Evolutionary conservation across 35 echinoderm and acorn worm genomes (phyloP), one percentile per base, ranked within the genome.

Genomic region (Heliocidaris tuberculata): DNA sequence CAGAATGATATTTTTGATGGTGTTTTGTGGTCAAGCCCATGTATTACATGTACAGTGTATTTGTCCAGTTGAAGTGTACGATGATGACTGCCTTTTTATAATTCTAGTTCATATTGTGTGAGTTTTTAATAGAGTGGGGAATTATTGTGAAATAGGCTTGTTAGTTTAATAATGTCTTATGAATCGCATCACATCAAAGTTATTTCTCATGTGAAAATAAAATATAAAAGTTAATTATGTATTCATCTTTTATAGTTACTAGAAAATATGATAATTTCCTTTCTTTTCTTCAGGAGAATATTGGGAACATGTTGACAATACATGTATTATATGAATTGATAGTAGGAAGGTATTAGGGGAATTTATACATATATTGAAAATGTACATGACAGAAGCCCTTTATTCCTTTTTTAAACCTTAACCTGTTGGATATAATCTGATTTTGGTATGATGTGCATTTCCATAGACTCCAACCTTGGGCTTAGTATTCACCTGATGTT

Each of bases 1-100:
- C 65, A 78, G 65, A 78, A 56, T 13, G 65, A 78, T 78, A 78
- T 78, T 78, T 78, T 78, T 78, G 65, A 78, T 78, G 65, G 65
- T 19, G 17, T 21, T 78, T 78, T 78, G 21, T 78, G 19, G 65
- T 78, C 21, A 56, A 56, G 52, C 11, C 15, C 10, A 78, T 78
- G 24, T 24, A 19, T 71, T 16, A n/a, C n/a, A n/a, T n/a, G n/a
- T n/a, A n/a, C n/a, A n/a, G n/a, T n/a, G n/a, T n/a, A 24, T 27
- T 78, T n/a, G 27, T 78, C 65, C 27, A n/a, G 24, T 78, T 1
- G 0, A 24, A 78, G 21, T 78, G 27, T 78, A 27, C 27, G 65
- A 78, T n/a, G 65, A 27, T n/a, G 17, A 70, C 5, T 78, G 65
- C 65, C 65, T 78, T 78, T 78, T 78, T 19, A 78, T 78, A 78